These are phyloP conservation scores for Himalopsyche kuldschensis DNA, from an alignment of 2,888 invertebrate genomes.

Conservation along the genomic window DNA sequence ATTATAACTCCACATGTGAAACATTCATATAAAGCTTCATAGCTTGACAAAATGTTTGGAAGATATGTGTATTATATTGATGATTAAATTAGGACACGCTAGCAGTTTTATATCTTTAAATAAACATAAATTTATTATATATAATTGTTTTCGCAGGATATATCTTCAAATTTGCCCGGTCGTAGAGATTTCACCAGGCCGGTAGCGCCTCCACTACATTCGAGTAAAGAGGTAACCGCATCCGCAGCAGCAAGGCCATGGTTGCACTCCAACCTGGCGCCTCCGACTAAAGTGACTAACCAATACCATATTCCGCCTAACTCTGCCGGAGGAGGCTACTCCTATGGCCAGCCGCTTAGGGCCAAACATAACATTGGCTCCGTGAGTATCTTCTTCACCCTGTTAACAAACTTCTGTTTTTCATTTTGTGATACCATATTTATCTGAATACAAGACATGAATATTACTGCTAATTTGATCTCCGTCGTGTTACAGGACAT, in stretches of 20 bases:
- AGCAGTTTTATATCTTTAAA: too few relatives aligned
- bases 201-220: background rate
- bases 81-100: too few relatives aligned
- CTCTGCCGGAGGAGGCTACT: constrained; percentile 10
- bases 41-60: too few relatives aligned
- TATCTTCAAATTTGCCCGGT: background rate
- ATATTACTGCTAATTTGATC: too few relatives aligned
- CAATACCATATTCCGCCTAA: background rate
- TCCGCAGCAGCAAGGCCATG: background rate
- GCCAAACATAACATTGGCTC: constrained; percentile 30
- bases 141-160: background rate
- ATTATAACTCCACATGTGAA: too few relatives aligned
- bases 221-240: background rate
- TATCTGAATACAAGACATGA: too few relatives aligned
- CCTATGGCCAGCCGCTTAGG: constrained; percentile 30
- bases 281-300: constrained; percentile 2
- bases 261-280: background rate
- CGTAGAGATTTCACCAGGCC: constrained; percentile 29
- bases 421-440: too few relatives aligned
- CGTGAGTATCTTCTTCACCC: constrained; percentile 17
- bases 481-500: too few relatives aligned
- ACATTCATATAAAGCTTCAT: too few relatives aligned
- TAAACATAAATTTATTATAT: too few relatives aligned
- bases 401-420: background rate
- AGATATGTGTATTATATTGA: too few relatives aligned